Evolutionary conservation across 1,140 invertebrate species (phyloP).

Genomic region (Magallana angulata): DNA sequence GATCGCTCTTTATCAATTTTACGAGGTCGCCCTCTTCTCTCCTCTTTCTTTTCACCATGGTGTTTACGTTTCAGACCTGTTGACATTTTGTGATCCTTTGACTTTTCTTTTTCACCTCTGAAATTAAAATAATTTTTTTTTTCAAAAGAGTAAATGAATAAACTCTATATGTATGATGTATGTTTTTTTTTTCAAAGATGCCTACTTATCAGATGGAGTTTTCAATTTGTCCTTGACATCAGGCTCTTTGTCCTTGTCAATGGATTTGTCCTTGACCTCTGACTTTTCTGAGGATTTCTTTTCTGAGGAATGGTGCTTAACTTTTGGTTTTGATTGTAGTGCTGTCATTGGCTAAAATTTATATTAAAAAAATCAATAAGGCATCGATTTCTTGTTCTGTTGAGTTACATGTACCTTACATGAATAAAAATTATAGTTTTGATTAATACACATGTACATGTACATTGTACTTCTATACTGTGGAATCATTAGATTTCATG

Average conservation of each 20-base stretch:
- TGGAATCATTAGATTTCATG: no score
- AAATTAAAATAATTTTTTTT: neutral
- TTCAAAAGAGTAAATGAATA: no score
- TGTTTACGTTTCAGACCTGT: constrained; percentile 58
- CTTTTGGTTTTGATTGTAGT: constrained; percentile 43
- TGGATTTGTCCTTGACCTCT: constrained; percentile 33
- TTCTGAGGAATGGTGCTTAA: neutral
- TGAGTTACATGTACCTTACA: no score
- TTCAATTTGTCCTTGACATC: constrained; percentile 47
- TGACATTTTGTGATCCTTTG: constrained; percentile 54
- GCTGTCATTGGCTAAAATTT: constrained; percentile 59
- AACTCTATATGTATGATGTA: no score
- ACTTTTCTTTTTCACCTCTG: constrained; percentile 56
- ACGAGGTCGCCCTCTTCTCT: constrained; percentile 8
- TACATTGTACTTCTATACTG: no score
- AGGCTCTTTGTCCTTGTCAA: constrained; percentile 22
- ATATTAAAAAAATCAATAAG: neutral
- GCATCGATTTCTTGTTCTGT: no score
- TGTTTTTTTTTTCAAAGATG: neutral
- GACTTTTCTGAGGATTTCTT: constrained; percentile 27
- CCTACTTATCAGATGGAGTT: constrained; percentile 48
- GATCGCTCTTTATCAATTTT: constrained; percentile 30
- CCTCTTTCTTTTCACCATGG: constrained; percentile 48
- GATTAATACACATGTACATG: no score
- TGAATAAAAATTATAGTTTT: no score